These are phyloP conservation scores for Botrylloides violaceus DNA, from an alignment of 23 tunicate genomes.

Conservation along the genomic window DNA sequence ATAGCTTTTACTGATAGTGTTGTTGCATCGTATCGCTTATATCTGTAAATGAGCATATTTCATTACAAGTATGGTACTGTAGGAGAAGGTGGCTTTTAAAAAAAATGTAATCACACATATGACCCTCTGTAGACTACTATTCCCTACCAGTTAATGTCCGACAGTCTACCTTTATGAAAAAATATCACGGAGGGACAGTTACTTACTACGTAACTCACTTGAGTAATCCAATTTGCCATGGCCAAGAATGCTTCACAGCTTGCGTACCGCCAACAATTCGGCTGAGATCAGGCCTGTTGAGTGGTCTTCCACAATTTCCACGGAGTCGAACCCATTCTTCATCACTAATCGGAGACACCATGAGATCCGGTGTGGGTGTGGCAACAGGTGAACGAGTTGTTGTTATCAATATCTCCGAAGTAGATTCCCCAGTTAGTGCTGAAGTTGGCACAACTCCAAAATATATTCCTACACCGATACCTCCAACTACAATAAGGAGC, in stretches of 20 bases:
- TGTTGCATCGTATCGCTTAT: constrained; percentile 23
- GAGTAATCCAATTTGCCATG: constrained; percentile 47
- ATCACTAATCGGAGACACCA: constrained; percentile 28
- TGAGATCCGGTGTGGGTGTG: not conserved
- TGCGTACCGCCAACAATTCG: constrained; percentile 63
- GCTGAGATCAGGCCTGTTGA: constrained; percentile 29
- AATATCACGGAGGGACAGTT: not conserved
- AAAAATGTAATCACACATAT: not conserved
- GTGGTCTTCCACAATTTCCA: constrained; percentile 62
- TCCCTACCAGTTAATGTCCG: too few species aligned
- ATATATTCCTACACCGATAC: constrained; percentile 1
- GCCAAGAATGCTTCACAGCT: constrained; percentile 48
- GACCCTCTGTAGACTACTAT: not conserved
- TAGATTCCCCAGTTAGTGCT: not conserved
- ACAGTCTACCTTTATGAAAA: too few species aligned
- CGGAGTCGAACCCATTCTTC: constrained; percentile 24
- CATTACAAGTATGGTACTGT: too few species aligned
- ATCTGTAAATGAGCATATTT: too few species aligned
- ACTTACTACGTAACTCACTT: constrained; percentile 21
- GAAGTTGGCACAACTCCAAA: not conserved
- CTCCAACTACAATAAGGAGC: not conserved
- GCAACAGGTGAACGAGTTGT: not conserved
- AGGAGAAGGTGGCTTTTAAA: too few species aligned
- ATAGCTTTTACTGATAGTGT: constrained; percentile 23
- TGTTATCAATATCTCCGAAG: not conserved